phyloP scores from a whole-genome alignment of 2,888 invertebrate species.

The Protophormia terraenovae region DNA sequence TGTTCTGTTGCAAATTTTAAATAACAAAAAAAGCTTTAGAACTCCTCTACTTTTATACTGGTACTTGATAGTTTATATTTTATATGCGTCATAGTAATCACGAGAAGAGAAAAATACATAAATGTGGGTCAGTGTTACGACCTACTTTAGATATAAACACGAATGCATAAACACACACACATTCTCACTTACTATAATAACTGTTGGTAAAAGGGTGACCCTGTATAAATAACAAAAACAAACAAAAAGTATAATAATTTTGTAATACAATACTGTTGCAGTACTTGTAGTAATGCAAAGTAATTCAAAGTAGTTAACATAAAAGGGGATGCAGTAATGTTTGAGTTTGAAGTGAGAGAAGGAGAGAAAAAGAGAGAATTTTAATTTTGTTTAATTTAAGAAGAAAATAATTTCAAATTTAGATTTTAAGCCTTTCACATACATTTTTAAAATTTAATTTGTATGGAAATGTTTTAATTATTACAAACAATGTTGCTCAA shows the following conservation, averaged over 20 bases:
- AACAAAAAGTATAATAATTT: not conserved
- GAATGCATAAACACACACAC: not conserved
- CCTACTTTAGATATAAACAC: constrained; percentile 49
- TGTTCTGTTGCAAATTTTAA: not conserved
- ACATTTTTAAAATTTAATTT: too few relatives aligned
- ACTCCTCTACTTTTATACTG: constrained; percentile 7
- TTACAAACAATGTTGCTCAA: too few relatives aligned
- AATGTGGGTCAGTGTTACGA: constrained; percentile 62
- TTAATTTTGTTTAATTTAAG: not conserved
- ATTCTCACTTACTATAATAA: not conserved
- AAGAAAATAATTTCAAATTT: not conserved
- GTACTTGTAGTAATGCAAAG: not conserved
- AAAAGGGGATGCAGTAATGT: not conserved
- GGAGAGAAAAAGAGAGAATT: not conserved
- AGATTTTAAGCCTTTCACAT: too few relatives aligned
- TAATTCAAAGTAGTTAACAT: not conserved
- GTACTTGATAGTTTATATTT: not conserved
- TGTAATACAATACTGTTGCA: not conserved
- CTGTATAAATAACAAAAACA: too few relatives aligned
- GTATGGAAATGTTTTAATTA: too few relatives aligned
- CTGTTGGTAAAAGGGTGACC: not conserved
- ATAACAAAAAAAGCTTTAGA: constrained; percentile 31
- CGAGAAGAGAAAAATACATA: not conserved
- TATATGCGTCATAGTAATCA: constrained; percentile 50
- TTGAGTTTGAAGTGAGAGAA: too few relatives aligned